phyloP scores from a whole-genome alignment of 2,113 vertebrate genomes.

The Cololabis saira region DNA sequence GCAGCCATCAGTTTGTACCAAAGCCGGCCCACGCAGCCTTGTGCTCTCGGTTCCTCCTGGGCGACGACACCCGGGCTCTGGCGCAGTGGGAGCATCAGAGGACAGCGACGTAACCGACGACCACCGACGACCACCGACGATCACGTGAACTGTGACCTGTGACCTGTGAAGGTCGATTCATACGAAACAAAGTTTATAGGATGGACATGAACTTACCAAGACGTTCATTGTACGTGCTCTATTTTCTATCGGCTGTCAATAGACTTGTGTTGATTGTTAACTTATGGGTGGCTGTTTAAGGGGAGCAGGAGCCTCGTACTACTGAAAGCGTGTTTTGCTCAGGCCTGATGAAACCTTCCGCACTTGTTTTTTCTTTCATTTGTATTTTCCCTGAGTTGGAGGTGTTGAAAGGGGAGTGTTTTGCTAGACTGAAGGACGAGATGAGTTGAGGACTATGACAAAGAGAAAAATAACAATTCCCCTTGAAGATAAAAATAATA shows the following conservation, averaged over 20 bases:
- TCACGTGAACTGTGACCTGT: constrained; percentile 64
- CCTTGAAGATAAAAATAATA: constrained; percentile 76
- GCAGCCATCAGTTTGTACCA: constrained; percentile 77
- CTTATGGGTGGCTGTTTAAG: constrained; percentile 62
- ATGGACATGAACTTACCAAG: constrained; percentile 68
- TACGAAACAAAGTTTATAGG: constrained; percentile 63
- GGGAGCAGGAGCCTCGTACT: constrained; percentile 61
- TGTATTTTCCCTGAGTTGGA: constrained; percentile 76
- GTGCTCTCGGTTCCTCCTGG: constrained; percentile 62
- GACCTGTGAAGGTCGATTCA: constrained; percentile 66
- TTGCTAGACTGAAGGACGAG: constrained; percentile 53
- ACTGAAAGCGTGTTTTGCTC: constrained; percentile 81
- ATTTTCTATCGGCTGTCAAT: constrained; percentile 77
- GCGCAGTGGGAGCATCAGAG: constrained; percentile 46
- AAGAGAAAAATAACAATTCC: constrained; percentile 81
- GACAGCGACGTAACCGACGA: constrained; percentile 50
- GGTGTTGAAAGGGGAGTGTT: constrained; percentile 71
- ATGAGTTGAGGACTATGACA: constrained; percentile 77
- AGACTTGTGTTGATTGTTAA: constrained; percentile 77
- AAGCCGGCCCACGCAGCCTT: constrained; percentile 72
- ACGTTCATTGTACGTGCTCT: constrained; percentile 77
- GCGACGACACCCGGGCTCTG: constrained; percentile 53
- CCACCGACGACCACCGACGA: constrained; percentile 59
- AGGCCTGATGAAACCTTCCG: constrained; percentile 78
- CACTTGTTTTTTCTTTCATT: constrained; percentile 72